These are phyloP conservation scores for Euplexia lucipara DNA, from an alignment of 2,888 invertebrate species.

Conservation along the genomic window DNA sequence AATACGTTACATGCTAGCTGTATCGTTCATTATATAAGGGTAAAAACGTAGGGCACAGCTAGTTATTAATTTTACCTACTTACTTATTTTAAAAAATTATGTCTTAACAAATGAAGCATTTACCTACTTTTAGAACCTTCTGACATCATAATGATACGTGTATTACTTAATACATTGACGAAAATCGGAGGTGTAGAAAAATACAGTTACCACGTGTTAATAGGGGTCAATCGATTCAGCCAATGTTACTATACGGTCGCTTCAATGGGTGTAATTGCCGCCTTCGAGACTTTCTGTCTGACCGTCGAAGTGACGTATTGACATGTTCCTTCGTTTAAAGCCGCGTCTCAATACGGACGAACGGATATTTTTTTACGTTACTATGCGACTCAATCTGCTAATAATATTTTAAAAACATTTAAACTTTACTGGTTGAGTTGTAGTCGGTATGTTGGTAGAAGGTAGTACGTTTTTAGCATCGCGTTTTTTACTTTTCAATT, in stretches of 20 bases:
- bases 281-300: constrained; percentile 77
- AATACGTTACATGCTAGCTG: too few species aligned
- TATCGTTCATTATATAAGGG: too few species aligned
- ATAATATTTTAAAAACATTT: background rate
- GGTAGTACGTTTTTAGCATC: too few species aligned
- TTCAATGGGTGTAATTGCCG: constrained; percentile 86
- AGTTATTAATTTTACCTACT: background rate
- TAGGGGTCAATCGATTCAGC: constrained; percentile 38
- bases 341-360: background rate
- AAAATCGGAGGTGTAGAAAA: constrained; percentile 22
- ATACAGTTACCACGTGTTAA: constrained; percentile 53
- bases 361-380: background rate
- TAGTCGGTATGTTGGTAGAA: too few species aligned
- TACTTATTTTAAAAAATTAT: background rate
- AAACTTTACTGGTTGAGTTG: background rate
- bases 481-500: too few species aligned
- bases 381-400: background rate
- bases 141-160: background rate
- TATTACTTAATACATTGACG: constrained; percentile 14
- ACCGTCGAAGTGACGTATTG: constrained; percentile 55
- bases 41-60: background rate
- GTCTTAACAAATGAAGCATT: background rate
- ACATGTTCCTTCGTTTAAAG: constrained; percentile 37
- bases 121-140: background rate
- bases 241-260: constrained; percentile 71